Base-by-base conservation (phyloP, 2,888 invertebrate genomes). In the Euplexia lucipara region DNA sequence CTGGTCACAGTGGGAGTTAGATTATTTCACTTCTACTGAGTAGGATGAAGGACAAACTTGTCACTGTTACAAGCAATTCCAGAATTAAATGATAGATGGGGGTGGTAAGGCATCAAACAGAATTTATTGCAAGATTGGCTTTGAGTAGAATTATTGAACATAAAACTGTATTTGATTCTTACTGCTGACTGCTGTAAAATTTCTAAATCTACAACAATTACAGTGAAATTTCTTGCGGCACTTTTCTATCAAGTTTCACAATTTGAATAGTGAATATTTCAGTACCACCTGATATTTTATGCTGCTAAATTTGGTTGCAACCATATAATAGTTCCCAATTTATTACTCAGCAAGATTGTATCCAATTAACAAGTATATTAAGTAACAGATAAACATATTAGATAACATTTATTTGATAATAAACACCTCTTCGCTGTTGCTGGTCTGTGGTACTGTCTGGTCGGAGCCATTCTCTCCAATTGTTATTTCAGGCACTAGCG, bases 401-500 rank as follows among this genome's bases (percentile, higher is more conserved):
- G 35, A 26, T 44, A 66, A 58, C n/a, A 47, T 51, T 34, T 48
- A 47, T 60, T 53, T 35, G 35, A 47, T 35, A 30, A 58, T 59
- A 69, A 52, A 30, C 64, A 77, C 70, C 79, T 83, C 77, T 61
- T 80, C 75, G 84, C 89, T 89, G 66, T 89, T 90, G 74, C 77
- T 82, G 16, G 86, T 68, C 26, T 85, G 85, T 10, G 82, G 72
- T 18, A 85, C 82, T 2, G 83, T 78, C 14, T 85, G 83, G 8
- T 88, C 88, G 1, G 86, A 70, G 16, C 75, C 78, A 73, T 86
- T 89, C 62, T 93, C 93, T 39, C 87, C 93, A 52, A 94, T 87
- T 16, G 92, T 93, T 52, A 95, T 88, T 83, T 95, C 95, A n/a
- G 95, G 95, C 56, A 95, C 94, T 70, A 95, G 85, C 0, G 95